Conservation (phyloP, 2,113 vertebrate species). For the Crotalus horridus region DNA sequence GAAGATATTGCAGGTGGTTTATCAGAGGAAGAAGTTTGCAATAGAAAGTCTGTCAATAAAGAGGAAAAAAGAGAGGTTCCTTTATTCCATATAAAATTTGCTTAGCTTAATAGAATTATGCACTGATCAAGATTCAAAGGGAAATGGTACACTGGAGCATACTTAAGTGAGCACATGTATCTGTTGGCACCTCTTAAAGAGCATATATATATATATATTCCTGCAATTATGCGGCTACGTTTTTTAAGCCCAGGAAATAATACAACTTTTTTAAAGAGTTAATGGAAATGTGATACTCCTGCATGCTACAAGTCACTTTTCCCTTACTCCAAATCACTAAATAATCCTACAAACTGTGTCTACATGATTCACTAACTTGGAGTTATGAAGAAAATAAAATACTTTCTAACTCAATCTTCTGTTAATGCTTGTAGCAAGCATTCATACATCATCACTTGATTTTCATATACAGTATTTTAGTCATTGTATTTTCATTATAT, state of each 20-base stretch:
- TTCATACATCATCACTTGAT: neutral
- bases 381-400: neutral
- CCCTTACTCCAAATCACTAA: neutral
- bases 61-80: constrained; percentile 37
- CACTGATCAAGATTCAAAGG: neutral
- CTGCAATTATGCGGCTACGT: neutral
- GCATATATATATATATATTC: neutral
- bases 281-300: neutral
- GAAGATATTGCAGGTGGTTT: constrained; percentile 55
- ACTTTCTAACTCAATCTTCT: neutral
- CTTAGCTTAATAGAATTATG: neutral
- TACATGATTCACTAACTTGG: neutral
- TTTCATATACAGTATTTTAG: neutral
- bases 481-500: neutral
- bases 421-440: neutral
- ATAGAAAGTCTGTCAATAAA: constrained; percentile 22
- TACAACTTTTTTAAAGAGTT: neutral
- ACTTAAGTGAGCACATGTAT: neutral
- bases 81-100: neutral
- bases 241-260: neutral
- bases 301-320: neutral
- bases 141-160: neutral
- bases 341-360: neutral
- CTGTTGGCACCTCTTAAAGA: neutral
- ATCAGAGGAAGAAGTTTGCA: constrained; percentile 49